phyloP scores from a whole-genome alignment of 2,113 vertebrate species.

The Agapornis roseicollis region DNA sequence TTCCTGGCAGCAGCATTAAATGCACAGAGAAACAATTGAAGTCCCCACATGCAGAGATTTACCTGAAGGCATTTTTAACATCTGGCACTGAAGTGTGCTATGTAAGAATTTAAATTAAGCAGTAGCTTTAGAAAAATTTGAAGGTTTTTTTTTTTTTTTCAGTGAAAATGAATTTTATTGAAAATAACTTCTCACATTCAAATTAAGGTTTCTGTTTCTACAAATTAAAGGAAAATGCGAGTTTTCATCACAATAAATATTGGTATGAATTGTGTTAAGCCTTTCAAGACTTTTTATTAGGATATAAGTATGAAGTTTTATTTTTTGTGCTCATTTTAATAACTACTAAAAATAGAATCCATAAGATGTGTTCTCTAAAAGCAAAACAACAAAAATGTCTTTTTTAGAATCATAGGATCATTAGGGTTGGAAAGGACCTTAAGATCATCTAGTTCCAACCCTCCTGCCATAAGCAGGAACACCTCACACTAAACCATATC shows the following conservation, averaged over 20 bases:
- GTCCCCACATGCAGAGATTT: not conserved
- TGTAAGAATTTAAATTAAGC: not conserved
- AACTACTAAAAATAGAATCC: not conserved
- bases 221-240: not conserved
- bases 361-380: not conserved
- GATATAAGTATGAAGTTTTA: not conserved
- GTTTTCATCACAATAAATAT: not conserved
- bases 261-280: not conserved
- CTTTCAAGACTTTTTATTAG: not conserved
- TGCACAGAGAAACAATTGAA: not conserved
- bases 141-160: not conserved
- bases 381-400: not conserved
- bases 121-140: not conserved
- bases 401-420: no score
- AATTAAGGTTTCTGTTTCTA: not conserved
- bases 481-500: no score
- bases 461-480: no score
- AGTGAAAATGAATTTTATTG: accelerated
- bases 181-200: not conserved
- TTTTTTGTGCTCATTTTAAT: not conserved
- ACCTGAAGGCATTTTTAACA: not conserved
- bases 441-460: no score
- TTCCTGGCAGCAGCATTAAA: not conserved
- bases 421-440: no score
- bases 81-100: not conserved